These are phyloP conservation scores for Magallana gigas DNA, from an alignment of 1,140 invertebrate species.

Conservation along the genomic window DNA sequence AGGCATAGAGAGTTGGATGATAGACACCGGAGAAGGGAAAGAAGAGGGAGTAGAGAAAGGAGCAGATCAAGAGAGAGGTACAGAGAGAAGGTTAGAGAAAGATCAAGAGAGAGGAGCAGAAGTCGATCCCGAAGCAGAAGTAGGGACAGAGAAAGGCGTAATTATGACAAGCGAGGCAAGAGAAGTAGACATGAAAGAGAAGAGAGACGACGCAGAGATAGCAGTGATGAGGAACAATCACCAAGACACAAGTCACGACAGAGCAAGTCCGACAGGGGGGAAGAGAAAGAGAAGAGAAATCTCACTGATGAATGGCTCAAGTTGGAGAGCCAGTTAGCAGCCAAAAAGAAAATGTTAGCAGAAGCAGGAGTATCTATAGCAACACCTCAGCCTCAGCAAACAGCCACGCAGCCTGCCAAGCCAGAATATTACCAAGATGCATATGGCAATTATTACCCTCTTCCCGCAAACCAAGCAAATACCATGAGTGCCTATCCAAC, in stretches of 20 bases:
- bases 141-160: conserved; percentile 49
- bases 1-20: conserved; percentile 43
- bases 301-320: conserved; percentile 54
- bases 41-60: conserved; percentile 49
- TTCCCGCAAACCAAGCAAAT: conserved; percentile 7
- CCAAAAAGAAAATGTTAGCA: conserved; percentile 55
- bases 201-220: conserved; percentile 51
- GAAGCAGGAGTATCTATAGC: conserved; percentile 36
- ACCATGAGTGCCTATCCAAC: conserved; percentile 6
- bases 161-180: not conserved
- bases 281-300: conserved; percentile 41
- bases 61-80: conserved; percentile 32
- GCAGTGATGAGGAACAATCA: conserved; percentile 43
- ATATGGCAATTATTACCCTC: conserved; percentile 48
- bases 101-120: conserved; percentile 53
- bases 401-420: conserved; percentile 20
- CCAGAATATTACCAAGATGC: conserved; percentile 48
- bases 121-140: conserved; percentile 56
- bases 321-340: conserved; percentile 58
- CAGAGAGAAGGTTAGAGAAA: conserved; percentile 38
- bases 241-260: conserved; percentile 27
- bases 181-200: conserved; percentile 55
- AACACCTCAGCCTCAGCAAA: not conserved
- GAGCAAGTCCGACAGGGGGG: conserved; percentile 36
- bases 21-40: conserved; percentile 41